Evolutionary conservation across 2,113 vertebrate genomes (phyloP).

Genomic region (Platichthys stellatus): DNA sequence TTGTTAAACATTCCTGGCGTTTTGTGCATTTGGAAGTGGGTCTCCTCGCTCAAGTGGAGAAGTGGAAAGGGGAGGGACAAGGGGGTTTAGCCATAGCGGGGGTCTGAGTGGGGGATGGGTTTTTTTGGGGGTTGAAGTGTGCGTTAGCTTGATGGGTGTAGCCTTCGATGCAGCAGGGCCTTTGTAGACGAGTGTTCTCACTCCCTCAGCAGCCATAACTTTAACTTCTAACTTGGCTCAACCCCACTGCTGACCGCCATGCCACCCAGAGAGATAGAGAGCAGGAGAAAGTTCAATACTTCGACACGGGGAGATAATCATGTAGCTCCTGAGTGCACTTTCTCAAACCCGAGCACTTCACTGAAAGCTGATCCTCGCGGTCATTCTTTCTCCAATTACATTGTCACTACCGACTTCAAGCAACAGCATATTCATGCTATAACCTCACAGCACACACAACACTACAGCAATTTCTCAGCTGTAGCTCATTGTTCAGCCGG

Average conservation of each 20-base stretch:
- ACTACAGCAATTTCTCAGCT: conserved; percentile 44
- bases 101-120: conserved; percentile 54
- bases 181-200: conserved; percentile 57
- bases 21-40: conserved; percentile 79
- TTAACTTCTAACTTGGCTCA: conserved; percentile 34
- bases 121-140: conserved; percentile 54
- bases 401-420: conserved; percentile 52
- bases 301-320: conserved; percentile 48
- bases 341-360: conserved; percentile 9
- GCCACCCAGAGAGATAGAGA: conserved; percentile 28
- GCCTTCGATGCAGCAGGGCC: conserved; percentile 34
- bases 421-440: conserved; percentile 62
- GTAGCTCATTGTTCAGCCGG: conserved; percentile 73
- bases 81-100: conserved; percentile 43
- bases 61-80: conserved; percentile 57
- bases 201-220: conserved; percentile 59
- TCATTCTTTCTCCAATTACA: conserved; percentile 65
- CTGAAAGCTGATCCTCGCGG: conserved; percentile 58
- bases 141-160: conserved; percentile 46
- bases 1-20: conserved; percentile 82
- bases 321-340: conserved; percentile 20
- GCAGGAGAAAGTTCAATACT: conserved; percentile 46
- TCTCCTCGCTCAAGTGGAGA: conserved; percentile 73
- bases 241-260: conserved; percentile 43
- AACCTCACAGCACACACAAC: conserved; percentile 2